phyloP scores from a whole-genome alignment of 2,797 vertebrate genomes.

The Cottoperca gobio region DNA sequence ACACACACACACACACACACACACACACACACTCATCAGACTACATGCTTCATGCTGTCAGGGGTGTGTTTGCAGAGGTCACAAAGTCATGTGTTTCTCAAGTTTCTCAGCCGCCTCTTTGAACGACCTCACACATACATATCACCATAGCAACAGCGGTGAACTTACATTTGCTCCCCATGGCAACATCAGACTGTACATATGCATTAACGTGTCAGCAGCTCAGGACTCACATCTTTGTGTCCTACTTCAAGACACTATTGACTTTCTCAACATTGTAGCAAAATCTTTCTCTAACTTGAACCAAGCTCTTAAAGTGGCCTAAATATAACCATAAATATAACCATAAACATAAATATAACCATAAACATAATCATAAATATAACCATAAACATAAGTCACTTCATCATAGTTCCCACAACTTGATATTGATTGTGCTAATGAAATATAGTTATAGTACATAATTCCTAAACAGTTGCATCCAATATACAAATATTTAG shows the following conservation, averaged over 20 bases:
- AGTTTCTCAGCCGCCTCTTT: conserved; percentile 53
- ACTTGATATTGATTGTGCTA: not conserved
- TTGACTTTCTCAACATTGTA: not conserved
- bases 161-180: not conserved
- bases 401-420: not conserved
- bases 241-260: not conserved
- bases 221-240: not conserved
- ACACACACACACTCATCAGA: not conserved
- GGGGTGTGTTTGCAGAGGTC: conserved; percentile 64
- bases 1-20: not conserved
- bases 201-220: not conserved
- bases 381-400: no score
- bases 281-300: not conserved
- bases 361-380: no score
- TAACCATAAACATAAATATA: no score
- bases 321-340: no score
- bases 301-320: not conserved
- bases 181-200: conserved; percentile 15
- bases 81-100: conserved; percentile 54
- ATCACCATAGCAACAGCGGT: conserved; percentile 21
- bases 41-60: conserved; percentile 20
- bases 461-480: not conserved
- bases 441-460: not conserved
- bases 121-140: not conserved
- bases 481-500: not conserved